Evolutionary conservation across 2,888 invertebrate genomes (phyloP), one percentile per base, ranked within the genome.

Genomic region (Chymomyza amoena): DNA sequence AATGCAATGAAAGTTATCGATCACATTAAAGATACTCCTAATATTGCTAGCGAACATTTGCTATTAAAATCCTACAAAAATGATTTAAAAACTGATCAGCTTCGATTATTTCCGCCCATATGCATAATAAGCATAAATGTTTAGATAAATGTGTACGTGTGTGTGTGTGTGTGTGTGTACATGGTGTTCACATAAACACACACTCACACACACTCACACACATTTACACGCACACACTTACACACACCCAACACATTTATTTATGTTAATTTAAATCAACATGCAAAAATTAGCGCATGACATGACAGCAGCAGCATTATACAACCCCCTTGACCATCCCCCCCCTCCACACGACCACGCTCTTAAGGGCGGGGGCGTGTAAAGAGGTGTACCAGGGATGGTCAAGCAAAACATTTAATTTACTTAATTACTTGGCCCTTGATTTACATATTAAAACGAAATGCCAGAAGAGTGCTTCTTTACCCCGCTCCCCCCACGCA

Each of bases 201-300:
- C 61, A 18, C 50, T 63, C 56, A 32, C 59, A 63, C 51, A 56
- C 32, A 7, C 32, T n/a, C n/a, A n/a, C n/a, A n/a, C n/a, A n/a
- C n/a, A n/a, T n/a, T n/a, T n/a, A n/a, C n/a, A n/a, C n/a, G n/a
- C n/a, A n/a, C n/a, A n/a, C n/a, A n/a, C n/a, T n/a, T n/a, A 65
- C 56, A 39, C 59, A 63, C 45, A 13, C 10, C 2, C 56, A 20
- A 57, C 28, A 63, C 63, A 68, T 86, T 79, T 78, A 80, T 72
- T 87, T 83, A 87, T 84, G 85, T 87, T 80, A 80, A 84, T 84
- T 84, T 87, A 84, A 81, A 77, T 82, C 85, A 84, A 87, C 80
- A 85, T 80, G 77, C 79, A 81, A 75, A 84, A 82, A 82, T 87
- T 81, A 86, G 75, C 71, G 79, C 81, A 72, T 76, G 71, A 32